These are phyloP conservation scores for Zaprionus davidi DNA, from an alignment of 1,140 invertebrate species.

Conservation along the genomic window DNA sequence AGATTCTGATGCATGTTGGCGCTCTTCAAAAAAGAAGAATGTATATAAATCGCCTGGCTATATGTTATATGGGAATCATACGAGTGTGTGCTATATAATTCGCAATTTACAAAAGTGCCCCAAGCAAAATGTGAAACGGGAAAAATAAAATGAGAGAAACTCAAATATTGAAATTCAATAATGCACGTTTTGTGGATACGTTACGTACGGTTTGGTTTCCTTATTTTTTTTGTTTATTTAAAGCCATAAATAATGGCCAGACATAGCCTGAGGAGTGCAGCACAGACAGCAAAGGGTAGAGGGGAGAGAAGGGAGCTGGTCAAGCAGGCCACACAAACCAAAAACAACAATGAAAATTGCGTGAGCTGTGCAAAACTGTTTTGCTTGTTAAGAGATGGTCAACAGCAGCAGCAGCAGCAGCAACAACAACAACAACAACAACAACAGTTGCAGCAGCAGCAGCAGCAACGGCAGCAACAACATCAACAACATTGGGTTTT, in stretches of 20 bases:
- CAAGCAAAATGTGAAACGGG: conserved; percentile 1
- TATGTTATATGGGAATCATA: background rate
- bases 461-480: conserved; percentile 14
- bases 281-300: background rate
- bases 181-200: conserved; percentile 27
- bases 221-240: conserved; percentile 41
- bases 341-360: conserved; percentile 62
- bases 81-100: conserved; percentile 13
- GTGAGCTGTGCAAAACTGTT: conserved; percentile 74
- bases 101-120: conserved; percentile 3
- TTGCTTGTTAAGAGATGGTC: conserved; percentile 63
- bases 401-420: conserved; percentile 23
- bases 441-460: too few relatives aligned
- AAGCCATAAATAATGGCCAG: conserved; percentile 67
- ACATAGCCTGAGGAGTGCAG: conserved; percentile 1
- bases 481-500: conserved; percentile 13
- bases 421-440: conserved; percentile 17
- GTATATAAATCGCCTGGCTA: background rate
- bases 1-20: background rate
- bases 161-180: conserved; percentile 54
- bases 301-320: background rate
- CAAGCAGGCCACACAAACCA: conserved; percentile 35
- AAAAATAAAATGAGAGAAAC: background rate
- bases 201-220: background rate
- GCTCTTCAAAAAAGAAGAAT: background rate